Conservation (phyloP, 2,888 invertebrate species). For the Alentia gelatinosa region DNA sequence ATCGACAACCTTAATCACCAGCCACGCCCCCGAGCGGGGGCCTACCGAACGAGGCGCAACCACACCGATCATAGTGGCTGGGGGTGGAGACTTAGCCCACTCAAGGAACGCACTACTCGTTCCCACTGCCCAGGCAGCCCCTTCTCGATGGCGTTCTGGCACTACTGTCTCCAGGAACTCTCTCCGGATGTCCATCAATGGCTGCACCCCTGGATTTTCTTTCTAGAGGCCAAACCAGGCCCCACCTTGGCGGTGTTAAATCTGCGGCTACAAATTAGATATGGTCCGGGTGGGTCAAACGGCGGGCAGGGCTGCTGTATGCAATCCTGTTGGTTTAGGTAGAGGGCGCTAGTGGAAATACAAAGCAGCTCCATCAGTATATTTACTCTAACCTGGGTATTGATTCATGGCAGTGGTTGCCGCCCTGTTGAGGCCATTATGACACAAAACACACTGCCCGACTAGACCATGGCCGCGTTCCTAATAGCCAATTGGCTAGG, state of each 20-base stretch:
- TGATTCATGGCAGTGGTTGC: background rate
- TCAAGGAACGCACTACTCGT: background rate
- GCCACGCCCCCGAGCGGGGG: background rate
- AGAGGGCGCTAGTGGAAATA: background rate
- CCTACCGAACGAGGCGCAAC: background rate
- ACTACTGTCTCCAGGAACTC: background rate
- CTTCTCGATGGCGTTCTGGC: conserved; percentile 35
- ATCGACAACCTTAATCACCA: background rate
- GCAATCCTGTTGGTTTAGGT: background rate
- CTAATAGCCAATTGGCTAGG: background rate
- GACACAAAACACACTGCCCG: background rate
- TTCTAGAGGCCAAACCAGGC: background rate
- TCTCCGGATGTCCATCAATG: background rate
- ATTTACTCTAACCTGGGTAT: background rate
- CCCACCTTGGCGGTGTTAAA: background rate
- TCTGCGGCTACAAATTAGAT: background rate
- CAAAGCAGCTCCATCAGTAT: background rate
- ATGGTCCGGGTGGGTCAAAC: background rate
- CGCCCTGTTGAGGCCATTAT: background rate
- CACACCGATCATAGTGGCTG: no score
- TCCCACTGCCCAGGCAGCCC: background rate
- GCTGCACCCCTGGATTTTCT: background rate
- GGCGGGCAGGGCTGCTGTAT: background rate
- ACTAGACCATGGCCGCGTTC: background rate
- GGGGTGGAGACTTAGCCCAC: background rate